phyloP scores from a whole-genome alignment of 2,888 invertebrate species.

The Torymus tubicola region DNA sequence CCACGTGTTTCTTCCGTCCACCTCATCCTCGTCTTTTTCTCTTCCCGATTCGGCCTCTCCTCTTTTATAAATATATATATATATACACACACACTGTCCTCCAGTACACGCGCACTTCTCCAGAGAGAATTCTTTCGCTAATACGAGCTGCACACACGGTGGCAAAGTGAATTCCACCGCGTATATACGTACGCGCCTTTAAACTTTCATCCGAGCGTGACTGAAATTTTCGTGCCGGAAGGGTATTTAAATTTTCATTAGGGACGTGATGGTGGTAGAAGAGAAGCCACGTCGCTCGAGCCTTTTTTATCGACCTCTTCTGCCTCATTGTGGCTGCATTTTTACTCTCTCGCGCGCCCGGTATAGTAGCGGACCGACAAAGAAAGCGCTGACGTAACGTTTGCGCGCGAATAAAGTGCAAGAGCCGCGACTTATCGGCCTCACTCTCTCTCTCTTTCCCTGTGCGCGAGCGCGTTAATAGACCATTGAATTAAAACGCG shows the following conservation, averaged over 20 bases:
- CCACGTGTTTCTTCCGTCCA: no score
- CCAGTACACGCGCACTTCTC: background rate
- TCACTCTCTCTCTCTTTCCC: no score
- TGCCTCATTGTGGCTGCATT: constrained; percentile 32
- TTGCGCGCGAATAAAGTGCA: background rate
- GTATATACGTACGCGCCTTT: constrained; percentile 5
- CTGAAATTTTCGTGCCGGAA: constrained; percentile 47
- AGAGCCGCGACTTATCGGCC: background rate
- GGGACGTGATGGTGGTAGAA: constrained; percentile 5
- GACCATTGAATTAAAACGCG: no score
- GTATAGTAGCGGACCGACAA: background rate
- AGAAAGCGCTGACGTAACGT: constrained; percentile 7
- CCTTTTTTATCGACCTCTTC: constrained; percentile 47
- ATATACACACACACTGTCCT: background rate
- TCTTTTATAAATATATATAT: no score
- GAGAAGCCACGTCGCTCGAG: background rate
- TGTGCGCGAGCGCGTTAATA: no score
- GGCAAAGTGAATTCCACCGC: constrained; percentile 19
- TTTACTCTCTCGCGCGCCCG: no score
- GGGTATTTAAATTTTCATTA: constrained; percentile 55
- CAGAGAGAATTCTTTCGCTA: constrained; percentile 24
- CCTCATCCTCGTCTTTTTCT: no score
- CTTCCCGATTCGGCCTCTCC: no score
- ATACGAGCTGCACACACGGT: background rate
- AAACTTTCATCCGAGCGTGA: constrained; percentile 47